Evolutionary conservation across 2,888 invertebrate species (phyloP).

Genomic region (Rhodophaea formosa): DNA sequence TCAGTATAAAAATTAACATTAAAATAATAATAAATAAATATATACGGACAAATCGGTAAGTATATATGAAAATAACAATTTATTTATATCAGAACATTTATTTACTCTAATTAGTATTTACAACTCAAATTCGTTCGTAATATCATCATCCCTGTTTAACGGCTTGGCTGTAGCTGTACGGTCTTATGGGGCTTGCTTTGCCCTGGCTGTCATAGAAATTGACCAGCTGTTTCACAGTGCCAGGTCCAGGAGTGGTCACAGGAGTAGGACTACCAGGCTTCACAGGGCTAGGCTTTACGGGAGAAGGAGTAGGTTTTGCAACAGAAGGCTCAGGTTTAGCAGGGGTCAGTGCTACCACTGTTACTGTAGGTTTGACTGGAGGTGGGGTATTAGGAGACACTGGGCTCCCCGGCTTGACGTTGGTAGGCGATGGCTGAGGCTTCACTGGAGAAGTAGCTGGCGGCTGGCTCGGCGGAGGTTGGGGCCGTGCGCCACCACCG

Average conservation of each 20-base stretch:
- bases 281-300: slow-evolving; percentile 40
- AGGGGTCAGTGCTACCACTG: slow-evolving; percentile 30
- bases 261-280: slow-evolving; percentile 52
- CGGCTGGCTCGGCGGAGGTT: slow-evolving; percentile 30
- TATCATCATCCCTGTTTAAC: slow-evolving; percentile 67
- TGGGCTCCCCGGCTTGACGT: neutral
- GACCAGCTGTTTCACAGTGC: slow-evolving; percentile 63
- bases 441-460: slow-evolving; percentile 19
- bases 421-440: neutral
- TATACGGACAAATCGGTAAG: no score
- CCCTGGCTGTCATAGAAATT: slow-evolving; percentile 70
- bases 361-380: neutral
- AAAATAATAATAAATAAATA: no score
- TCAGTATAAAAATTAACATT: no score
- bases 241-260: slow-evolving; percentile 65
- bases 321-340: slow-evolving; percentile 27
- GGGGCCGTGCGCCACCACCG: slow-evolving; percentile 43
- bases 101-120: neutral
- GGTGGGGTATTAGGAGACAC: neutral
- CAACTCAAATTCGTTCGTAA: neutral
- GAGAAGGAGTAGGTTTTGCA: slow-evolving; percentile 30
- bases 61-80: neutral
- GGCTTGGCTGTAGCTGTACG: slow-evolving; percentile 70
- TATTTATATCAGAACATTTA: neutral
- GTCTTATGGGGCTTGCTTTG: slow-evolving; percentile 64